Percentiles rank a stretch among this genome's conserved stretches.
These are phyloP conservation scores for Merops nubicus DNA, from an alignment of 2,113 vertebrate species.

Conservation along the genomic window DNA sequence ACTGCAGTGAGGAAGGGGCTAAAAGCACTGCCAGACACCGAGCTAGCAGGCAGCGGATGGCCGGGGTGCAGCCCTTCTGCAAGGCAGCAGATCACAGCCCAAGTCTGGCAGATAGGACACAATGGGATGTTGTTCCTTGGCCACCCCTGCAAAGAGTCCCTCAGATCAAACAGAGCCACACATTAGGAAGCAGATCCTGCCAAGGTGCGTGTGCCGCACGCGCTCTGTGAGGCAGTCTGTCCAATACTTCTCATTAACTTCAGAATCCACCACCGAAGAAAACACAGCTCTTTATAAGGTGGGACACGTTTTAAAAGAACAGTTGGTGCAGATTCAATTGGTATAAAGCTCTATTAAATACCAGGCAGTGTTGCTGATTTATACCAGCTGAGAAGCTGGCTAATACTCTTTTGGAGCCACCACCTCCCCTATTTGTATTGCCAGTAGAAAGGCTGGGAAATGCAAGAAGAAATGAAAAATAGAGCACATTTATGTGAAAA, in stretches of 20 bases:
- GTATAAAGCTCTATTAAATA: constrained; percentile 38
- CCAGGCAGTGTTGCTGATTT: constrained; percentile 53
- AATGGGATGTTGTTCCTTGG: not conserved
- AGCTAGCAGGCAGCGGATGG: not conserved
- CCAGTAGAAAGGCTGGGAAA: constrained; percentile 37
- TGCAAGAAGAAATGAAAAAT: constrained; percentile 41
- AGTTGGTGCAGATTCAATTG: constrained; percentile 46
- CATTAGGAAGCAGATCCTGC: not conserved
- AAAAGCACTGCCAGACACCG: not conserved
- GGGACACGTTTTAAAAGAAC: constrained; percentile 24
- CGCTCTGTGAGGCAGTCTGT: not conserved
- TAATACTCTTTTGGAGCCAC: not conserved
- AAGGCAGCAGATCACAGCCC: not conserved
- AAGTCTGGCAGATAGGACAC: not conserved
- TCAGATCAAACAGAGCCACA: not conserved
- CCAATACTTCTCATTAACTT: not conserved
- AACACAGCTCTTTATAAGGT: constrained; percentile 49
- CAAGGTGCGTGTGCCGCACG: not conserved
- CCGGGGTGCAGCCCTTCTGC: not conserved
- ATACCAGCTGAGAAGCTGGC: constrained; percentile 55
- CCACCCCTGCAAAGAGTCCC: not conserved
- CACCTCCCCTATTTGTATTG: not conserved
- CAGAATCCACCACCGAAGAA: not conserved
- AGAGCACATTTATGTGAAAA: constrained; percentile 50
- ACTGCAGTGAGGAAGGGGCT: not conserved